phyloP scores from a whole-genome alignment of 2,888 invertebrate genomes.

The Thyatira batis region DNA sequence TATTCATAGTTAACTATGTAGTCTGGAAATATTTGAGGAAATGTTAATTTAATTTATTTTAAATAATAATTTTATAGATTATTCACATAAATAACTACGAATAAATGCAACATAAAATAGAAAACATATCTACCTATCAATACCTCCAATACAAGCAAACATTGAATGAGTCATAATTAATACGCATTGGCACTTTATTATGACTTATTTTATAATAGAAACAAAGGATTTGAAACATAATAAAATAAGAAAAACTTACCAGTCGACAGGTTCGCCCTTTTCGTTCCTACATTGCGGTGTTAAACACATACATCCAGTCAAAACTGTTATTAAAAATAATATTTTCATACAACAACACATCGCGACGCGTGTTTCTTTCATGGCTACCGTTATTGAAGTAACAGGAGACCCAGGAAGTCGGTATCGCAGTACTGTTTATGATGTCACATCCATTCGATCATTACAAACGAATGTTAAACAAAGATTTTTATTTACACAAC shows the following conservation, averaged over 20 bases:
- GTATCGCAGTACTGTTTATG: slow-evolving; percentile 47
- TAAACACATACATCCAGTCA: slow-evolving; percentile 44
- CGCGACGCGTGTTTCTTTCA: slow-evolving; percentile 48
- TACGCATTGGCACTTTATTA: background rate
- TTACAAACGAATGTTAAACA: slow-evolving; percentile 56
- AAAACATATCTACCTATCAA: background rate
- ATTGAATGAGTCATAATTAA: background rate
- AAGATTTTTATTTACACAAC: slow-evolving; percentile 58
- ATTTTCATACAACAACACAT: slow-evolving; percentile 33
- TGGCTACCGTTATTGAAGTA: slow-evolving; percentile 46
- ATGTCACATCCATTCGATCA: slow-evolving; percentile 49
- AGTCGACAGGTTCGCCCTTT: slow-evolving; percentile 85
- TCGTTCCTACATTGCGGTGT: slow-evolving; percentile 83
- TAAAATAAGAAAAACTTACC: slow-evolving; percentile 74
- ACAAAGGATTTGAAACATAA: background rate
- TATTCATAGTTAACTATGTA: no score
- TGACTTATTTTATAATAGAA: slow-evolving; percentile 2
- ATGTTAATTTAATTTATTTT: background rate
- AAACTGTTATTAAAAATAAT: slow-evolving; percentile 45
- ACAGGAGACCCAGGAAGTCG: slow-evolving; percentile 59
- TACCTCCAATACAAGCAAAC: background rate
- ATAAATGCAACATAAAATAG: background rate
- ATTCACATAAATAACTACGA: no score
- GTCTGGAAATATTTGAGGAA: no score
- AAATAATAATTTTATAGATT: background rate